Evolutionary conservation across 1,140 invertebrate genomes (phyloP), one percentile per base, ranked within the genome.

Genomic region (Thaumatotibia leucotreta): DNA sequence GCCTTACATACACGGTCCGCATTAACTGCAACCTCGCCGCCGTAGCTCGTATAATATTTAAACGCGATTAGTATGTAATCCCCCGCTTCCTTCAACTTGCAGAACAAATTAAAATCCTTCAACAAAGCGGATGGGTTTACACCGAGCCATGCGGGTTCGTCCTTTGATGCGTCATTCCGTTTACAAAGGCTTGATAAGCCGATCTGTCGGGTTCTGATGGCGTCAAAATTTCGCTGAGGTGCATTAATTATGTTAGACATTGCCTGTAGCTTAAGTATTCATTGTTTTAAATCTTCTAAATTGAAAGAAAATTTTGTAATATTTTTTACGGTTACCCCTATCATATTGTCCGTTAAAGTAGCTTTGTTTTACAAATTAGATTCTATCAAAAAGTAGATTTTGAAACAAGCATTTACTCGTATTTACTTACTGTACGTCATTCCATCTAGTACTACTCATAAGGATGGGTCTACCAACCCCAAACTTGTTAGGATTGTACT

Each of bases 101-200:
- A 8, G 52, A 58, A 58, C 52, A 58, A 58, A 58, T 58, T 58
- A 58, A 58, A 58, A 58, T 14, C 52, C n/a, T 58, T 11, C 50
- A 58, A 58, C 52, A 58, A 58, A 58, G 52, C 39, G n/a, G 17
- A 20, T 45, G 52, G 52, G 52, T 31, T 27, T 58, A 27, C 52
- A 58, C 4, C 22, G 23, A 27, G 52, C 52, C 50, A 58, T 58
- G 52, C 52, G 52, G 52, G 52, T 24, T 52, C 22, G 17, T 45
- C 39, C 39, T 58, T 58, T 58, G 52, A 58, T 14, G 52, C 27
- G 52, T 58, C 23, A 23, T 52, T n/a, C 50, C 20, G 50, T 27
- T 52, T 52, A 45, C 39, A 45, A 52, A 52, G 50, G 50, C 50
- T 24, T 27, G 50, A 52, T 52, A 52, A 52, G 50, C 50, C 50